phyloP scores from a whole-genome alignment of 2,888 invertebrate species.

The Hyposoter dolosus region DNA sequence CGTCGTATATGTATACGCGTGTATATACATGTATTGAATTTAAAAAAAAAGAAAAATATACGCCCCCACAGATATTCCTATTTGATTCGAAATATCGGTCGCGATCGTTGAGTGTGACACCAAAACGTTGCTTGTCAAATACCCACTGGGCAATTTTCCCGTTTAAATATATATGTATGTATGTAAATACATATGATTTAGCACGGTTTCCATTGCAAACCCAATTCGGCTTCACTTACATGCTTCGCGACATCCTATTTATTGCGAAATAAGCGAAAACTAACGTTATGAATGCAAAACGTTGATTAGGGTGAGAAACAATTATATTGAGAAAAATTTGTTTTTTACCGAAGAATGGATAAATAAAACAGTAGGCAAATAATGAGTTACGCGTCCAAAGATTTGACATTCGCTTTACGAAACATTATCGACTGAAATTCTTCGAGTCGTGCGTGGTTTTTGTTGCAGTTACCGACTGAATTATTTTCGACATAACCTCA shows the following conservation, averaged over 20 bases:
- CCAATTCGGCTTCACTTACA: conserved; percentile 30
- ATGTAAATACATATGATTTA: not conserved
- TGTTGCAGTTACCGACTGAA: conserved; percentile 17
- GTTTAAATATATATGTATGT: not conserved
- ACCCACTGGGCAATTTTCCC: conserved; percentile 31
- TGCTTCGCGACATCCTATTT: conserved; percentile 4
- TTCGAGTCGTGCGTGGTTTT: not conserved
- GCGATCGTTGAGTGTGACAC: conserved; percentile 32
- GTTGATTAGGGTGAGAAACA: not conserved
- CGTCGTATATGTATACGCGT: conserved; percentile 5
- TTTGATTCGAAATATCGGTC: conserved; percentile 38
- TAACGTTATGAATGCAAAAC: not conserved
- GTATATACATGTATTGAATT: conserved; percentile 22
- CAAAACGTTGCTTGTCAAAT: conserved; percentile 59
- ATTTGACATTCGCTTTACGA: not conserved
- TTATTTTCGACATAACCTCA: not conserved
- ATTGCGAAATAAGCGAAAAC: not conserved
- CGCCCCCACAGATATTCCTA: conserved; percentile 51
- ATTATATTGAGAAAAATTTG: not conserved
- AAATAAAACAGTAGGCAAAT: not conserved
- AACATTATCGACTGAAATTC: not conserved
- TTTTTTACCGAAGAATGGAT: not conserved
- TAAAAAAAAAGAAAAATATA: conserved; percentile 38
- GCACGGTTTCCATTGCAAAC: not conserved
- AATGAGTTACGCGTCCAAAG: not conserved